A percentile compares a stretch with the other conserved stretches of the same genome.
phyloP scores from a whole-genome alignment of 2,888 invertebrate genomes.

The Nemapogon koenigi region DNA sequence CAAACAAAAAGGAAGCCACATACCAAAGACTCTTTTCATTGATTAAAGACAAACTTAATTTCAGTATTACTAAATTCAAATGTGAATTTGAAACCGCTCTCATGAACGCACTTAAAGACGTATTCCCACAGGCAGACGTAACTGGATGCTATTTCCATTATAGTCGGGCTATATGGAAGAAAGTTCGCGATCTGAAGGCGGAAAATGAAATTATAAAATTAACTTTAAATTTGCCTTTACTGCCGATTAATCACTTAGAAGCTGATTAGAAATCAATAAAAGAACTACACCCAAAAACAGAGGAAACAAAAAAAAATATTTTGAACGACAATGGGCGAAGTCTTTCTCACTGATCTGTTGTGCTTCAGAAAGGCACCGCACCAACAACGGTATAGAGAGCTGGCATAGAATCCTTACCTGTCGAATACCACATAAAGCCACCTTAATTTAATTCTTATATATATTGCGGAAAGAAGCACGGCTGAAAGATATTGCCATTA shows the following conservation, averaged over 20 bases:
- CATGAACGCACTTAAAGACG: neutral
- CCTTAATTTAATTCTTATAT: neutral
- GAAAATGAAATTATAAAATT: constrained; percentile 3
- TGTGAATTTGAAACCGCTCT: neutral
- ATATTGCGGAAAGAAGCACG: neutral
- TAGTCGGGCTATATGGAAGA: neutral
- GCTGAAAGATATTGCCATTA: neutral
- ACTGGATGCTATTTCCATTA: neutral
- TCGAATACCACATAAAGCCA: neutral
- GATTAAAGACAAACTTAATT: neutral
- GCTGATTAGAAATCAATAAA: constrained; percentile 4
- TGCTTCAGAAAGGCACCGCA: constrained; percentile 1
- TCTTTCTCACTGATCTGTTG: constrained; percentile 5
- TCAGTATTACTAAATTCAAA: neutral
- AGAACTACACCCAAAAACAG: neutral
- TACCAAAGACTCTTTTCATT: neutral
- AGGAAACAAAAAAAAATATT: constrained; percentile 1
- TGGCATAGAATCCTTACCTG: neutral
- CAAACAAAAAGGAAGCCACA: neutral
- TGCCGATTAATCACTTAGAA: constrained; percentile 4
- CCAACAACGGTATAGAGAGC: neutral
- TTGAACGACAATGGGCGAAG: constrained; percentile 7
- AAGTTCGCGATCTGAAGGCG: neutral
- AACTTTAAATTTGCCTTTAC: constrained; percentile 4
- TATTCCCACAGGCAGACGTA: neutral